Percentiles rank a stretch among this genome's conserved stretches.
phyloP scores from a whole-genome alignment of 2,113 vertebrate species.

The Sarotherodon lohbergeri region DNA sequence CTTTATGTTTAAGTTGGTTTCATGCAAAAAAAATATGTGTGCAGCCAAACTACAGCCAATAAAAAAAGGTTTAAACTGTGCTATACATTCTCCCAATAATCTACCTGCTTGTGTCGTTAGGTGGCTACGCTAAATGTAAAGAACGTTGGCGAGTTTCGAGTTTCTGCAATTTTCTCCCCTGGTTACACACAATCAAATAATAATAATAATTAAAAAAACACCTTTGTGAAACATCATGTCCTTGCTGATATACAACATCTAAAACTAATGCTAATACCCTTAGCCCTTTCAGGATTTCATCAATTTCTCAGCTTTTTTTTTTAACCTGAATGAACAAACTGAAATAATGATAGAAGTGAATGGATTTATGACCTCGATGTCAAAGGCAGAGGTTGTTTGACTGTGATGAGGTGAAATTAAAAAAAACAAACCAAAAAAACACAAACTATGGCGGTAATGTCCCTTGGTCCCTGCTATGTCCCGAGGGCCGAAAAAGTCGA shows the following conservation, averaged over 20 bases:
- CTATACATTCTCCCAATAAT: conserved; percentile 28
- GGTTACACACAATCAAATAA: conserved; percentile 9
- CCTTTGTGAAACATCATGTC: conserved; percentile 23
- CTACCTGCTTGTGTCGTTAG: conserved; percentile 33
- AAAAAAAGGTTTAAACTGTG: neutral
- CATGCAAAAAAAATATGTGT: neutral
- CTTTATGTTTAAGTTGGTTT: neutral
- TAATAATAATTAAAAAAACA: neutral
- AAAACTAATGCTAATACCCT: conserved; percentile 39
- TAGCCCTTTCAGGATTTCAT: conserved; percentile 46
- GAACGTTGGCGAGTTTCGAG: neutral
- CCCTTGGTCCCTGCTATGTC: neutral
- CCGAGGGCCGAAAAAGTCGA: neutral
- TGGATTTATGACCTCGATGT: neutral
- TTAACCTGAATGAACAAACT: neutral
- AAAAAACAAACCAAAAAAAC: neutral
- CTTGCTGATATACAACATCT: conserved; percentile 14
- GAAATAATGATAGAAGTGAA: neutral
- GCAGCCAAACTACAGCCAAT: neutral
- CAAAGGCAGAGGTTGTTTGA: conserved; percentile 41
- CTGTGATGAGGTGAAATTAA: neutral
- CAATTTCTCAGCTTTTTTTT: neutral
- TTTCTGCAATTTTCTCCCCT: neutral
- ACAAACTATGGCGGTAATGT: neutral
- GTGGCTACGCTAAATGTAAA: conserved; percentile 22